Conservation (phyloP, 1,140 invertebrate genomes). For the Drosophila varians region DNA sequence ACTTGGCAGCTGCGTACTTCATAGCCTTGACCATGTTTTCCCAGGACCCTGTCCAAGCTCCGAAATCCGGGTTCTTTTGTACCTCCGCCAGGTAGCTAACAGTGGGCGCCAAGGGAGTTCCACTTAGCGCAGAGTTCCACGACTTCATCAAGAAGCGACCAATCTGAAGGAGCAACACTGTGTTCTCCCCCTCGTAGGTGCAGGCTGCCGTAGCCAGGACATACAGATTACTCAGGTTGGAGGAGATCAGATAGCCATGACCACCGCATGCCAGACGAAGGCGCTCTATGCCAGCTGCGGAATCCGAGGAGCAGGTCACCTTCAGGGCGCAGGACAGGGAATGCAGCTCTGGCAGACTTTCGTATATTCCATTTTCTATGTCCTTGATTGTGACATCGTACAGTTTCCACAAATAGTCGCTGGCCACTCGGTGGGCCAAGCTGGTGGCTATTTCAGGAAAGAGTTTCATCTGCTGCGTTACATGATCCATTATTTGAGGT, state of each 20-base stretch:
- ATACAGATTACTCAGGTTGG: conserved; percentile 92
- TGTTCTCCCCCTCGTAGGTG: conserved; percentile 98
- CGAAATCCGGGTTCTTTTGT: conserved; percentile 73
- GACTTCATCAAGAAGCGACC: conserved; percentile 92
- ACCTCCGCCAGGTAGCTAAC: conserved; percentile 86
- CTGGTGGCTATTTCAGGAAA: conserved; percentile 92
- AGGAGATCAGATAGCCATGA: conserved; percentile 94
- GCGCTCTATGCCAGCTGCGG: conserved; percentile 90
- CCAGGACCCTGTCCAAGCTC: conserved; percentile 86
- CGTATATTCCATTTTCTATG: conserved; percentile 90
- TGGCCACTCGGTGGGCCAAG: conserved; percentile 90
- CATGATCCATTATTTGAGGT: conserved; percentile 95
- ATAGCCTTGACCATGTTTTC: conserved; percentile 87
- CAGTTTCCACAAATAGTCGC: conserved; percentile 90
- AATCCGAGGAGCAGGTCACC: conserved; percentile 90
- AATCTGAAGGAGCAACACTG: conserved; percentile 94
- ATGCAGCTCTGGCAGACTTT: conserved; percentile 93
- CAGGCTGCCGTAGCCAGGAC: conserved; percentile 91
- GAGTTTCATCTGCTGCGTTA: conserved; percentile 97
- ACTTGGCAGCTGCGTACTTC: conserved; percentile 89
- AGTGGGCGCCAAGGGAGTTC: conserved; percentile 86
- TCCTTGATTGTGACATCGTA: conserved; percentile 91
- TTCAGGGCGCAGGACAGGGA: conserved; percentile 95
- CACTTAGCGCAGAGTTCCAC: conserved; percentile 86
- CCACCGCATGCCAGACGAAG: conserved; percentile 93